Percentiles rank a stretch among this genome's conserved stretches.
These are phyloP conservation scores for Corythucha ciliata DNA, from an alignment of 2,888 invertebrate genomes.

Conservation along the genomic window DNA sequence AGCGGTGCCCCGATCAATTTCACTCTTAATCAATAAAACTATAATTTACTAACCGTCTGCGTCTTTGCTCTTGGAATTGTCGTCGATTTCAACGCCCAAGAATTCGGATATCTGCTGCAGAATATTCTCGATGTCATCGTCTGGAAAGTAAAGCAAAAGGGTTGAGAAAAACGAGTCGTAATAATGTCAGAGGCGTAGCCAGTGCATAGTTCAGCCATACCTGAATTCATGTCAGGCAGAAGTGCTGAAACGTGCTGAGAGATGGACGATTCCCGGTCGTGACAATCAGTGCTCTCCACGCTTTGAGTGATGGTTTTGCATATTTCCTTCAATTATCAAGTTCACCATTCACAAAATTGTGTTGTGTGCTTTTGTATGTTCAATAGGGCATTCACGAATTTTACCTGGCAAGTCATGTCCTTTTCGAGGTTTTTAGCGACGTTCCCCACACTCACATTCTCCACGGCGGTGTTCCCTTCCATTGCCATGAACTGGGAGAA, in stretches of 20 bases:
- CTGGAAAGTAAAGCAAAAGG: constrained; percentile 20
- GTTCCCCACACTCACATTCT: no score
- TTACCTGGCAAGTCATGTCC: no score
- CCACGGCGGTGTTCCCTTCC: no score
- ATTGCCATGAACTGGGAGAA: constrained; percentile 21
- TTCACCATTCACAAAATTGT: no score
- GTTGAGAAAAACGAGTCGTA: background rate
- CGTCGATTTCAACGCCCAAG: constrained; percentile 22
- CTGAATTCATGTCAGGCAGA: constrained; percentile 22
- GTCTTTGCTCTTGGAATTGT: constrained; percentile 24
- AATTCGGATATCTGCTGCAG: constrained; percentile 30
- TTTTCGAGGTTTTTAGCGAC: no score
- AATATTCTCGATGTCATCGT: constrained; percentile 31
- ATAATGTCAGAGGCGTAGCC: background rate
- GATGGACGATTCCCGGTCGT: constrained; percentile 3
- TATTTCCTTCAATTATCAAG: constrained; percentile 27
- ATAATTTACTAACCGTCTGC: constrained; percentile 18
- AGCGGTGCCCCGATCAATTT: no score
- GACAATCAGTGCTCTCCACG: constrained; percentile 20
- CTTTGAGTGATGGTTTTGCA: constrained; percentile 28
- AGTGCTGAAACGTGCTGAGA: constrained; percentile 10
- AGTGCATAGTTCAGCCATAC: constrained; percentile 1
- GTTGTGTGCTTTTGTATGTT: background rate
- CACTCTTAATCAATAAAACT: background rate
- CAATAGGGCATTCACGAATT: background rate